These are phyloP conservation scores for Mya arenaria DNA, from an alignment of 1,140 invertebrate genomes.

Conservation along the genomic window DNA sequence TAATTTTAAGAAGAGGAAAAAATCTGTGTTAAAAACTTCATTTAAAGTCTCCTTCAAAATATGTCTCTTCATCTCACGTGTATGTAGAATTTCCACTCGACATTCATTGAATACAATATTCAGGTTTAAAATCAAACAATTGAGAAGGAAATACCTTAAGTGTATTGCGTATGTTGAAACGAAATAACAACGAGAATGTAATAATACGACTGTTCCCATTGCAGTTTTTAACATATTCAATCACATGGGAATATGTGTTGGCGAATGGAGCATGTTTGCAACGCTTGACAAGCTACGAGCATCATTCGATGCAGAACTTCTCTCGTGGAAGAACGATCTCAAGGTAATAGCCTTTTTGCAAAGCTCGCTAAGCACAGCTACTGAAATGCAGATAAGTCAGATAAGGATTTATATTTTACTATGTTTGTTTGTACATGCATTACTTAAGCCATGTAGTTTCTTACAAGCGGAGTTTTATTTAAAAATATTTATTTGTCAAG, in stretches of 20 bases:
- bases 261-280: neutral
- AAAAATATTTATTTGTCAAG: neutral
- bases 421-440: neutral
- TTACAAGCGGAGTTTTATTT: neutral
- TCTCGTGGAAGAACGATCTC: neutral
- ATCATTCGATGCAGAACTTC: neutral
- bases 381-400: neutral
- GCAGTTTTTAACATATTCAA: constrained; percentile 2
- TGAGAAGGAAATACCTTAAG: too few relatives aligned
- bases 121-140: too few relatives aligned
- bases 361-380: neutral
- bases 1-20: too few relatives aligned
- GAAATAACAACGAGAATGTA: too few relatives aligned
- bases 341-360: neutral
- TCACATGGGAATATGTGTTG: neutral
- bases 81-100: too few relatives aligned
- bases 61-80: too few relatives aligned
- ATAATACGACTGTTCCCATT: too few relatives aligned
- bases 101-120: too few relatives aligned
- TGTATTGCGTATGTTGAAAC: too few relatives aligned
- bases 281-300: neutral
- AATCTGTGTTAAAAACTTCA: too few relatives aligned
- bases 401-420: neutral
- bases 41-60: too few relatives aligned
- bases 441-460: neutral